phyloP scores from a whole-genome alignment of 1,140 invertebrate genomes.

The Galendromus occidentalis region DNA sequence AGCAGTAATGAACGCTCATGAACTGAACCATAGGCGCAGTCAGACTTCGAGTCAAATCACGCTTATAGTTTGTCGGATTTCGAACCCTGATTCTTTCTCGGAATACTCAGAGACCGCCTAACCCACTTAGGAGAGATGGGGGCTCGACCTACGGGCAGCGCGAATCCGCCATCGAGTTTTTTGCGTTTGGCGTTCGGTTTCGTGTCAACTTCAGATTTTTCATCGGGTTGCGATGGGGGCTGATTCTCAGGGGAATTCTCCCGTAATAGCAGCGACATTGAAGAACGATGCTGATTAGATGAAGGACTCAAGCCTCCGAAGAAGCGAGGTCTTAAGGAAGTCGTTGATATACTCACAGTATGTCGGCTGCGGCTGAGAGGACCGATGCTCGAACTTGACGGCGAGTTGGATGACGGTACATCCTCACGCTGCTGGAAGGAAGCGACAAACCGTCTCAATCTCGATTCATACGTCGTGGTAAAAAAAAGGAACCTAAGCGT shows the following conservation, averaged over 20 bases:
- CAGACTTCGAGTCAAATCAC: neutral
- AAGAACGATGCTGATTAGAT: neutral
- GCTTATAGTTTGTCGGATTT: neutral
- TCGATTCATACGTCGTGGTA: no score
- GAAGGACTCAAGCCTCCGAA: neutral
- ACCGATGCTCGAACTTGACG: neutral
- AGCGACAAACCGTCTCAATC: no score
- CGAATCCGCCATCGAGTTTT: neutral
- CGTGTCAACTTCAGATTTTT: neutral
- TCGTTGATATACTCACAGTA: conserved; percentile 4
- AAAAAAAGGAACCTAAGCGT: no score
- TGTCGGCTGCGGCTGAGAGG: neutral
- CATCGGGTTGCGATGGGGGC: neutral
- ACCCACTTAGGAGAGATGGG: conserved; percentile 1
- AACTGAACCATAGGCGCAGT: neutral
- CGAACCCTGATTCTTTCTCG: neutral
- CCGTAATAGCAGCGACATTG: neutral
- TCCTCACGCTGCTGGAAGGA: no score
- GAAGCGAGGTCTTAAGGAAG: neutral
- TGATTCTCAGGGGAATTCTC: neutral
- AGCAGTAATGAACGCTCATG: neutral
- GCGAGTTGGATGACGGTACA: no score
- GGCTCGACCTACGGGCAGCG: neutral
- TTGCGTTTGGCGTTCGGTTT: neutral
- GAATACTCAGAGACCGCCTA: neutral